phyloP scores from a whole-genome alignment of 2,888 invertebrate species.

The Lasioglossum villosulum region DNA sequence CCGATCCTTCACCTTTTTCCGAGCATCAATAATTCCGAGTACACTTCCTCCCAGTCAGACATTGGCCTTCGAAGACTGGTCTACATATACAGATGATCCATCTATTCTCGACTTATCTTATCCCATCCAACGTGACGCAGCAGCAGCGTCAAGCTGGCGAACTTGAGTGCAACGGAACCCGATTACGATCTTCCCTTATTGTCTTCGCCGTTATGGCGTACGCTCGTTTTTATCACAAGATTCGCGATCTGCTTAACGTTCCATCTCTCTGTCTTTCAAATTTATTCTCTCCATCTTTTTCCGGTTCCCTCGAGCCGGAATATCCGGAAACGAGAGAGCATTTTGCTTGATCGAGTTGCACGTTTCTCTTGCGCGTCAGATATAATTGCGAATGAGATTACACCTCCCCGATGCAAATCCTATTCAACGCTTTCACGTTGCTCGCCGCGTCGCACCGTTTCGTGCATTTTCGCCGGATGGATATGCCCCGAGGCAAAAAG shows the following conservation, averaged over 20 bases:
- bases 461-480: conserved; percentile 33
- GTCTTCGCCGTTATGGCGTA: conserved; percentile 17
- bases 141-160: conserved; percentile 21
- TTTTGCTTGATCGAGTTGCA: conserved; percentile 48
- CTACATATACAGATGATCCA: conserved; percentile 26
- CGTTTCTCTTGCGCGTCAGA: conserved; percentile 41
- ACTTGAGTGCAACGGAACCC: conserved; percentile 48
- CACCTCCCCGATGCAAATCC: conserved; percentile 39
- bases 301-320: neutral
- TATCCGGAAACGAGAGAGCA: conserved; percentile 53
- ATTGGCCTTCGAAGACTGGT: conserved; percentile 1
- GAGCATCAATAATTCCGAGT: conserved; percentile 10
- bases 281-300: neutral
- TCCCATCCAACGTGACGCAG: conserved; percentile 14
- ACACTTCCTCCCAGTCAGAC: neutral
- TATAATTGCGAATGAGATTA: conserved; percentile 61
- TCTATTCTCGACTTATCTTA: conserved; percentile 39
- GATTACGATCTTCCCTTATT: conserved; percentile 52
- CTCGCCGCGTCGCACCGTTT: conserved; percentile 20
- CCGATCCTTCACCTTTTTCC: neutral
- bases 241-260: conserved; percentile 38
- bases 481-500: neutral
- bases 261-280: neutral
- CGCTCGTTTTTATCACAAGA: conserved; percentile 23
- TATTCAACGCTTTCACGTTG: conserved; percentile 50